These are phyloP conservation scores for Anastrepha ludens DNA, from an alignment of 1,140 invertebrate genomes.

Conservation along the genomic window DNA sequence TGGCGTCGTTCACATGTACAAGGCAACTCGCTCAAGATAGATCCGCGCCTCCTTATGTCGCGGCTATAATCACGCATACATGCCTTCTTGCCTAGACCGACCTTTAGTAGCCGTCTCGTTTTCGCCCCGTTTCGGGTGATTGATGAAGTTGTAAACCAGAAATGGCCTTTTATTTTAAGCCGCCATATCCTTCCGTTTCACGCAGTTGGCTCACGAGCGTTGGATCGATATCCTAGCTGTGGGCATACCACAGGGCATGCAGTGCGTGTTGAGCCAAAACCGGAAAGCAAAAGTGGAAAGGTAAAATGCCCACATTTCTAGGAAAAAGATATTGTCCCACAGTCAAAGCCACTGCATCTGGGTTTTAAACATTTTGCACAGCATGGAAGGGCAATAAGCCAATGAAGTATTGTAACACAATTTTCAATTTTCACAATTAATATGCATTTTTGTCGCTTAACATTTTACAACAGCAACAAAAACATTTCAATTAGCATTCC, in stretches of 20 bases:
- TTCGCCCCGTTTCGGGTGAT: neutral
- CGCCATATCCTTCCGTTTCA: slow-evolving; percentile 69
- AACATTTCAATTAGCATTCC: slow-evolving; percentile 31
- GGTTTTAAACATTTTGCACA: neutral
- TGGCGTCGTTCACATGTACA: neutral
- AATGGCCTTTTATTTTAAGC: slow-evolving; percentile 71
- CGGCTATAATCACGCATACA: neutral
- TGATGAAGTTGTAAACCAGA: slow-evolving; percentile 58
- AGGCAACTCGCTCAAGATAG: too few species aligned
- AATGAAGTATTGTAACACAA: neutral
- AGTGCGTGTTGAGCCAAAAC: too few species aligned
- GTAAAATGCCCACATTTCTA: too few species aligned
- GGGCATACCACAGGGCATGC: neutral
- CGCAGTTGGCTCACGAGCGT: slow-evolving; percentile 55
- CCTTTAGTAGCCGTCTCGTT: neutral
- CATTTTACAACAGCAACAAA: neutral
- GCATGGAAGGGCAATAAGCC: neutral
- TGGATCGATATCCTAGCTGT: neutral
- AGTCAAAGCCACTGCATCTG: neutral
- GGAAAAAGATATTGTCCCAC: neutral
- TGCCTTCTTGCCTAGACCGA: neutral
- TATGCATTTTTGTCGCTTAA: neutral
- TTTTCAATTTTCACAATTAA: slow-evolving; percentile 10
- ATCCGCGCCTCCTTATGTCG: neutral
- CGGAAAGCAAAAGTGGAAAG: too few species aligned